Base-by-base conservation (phyloP, 1,140 invertebrate species). In the Solen grandis region DNA sequence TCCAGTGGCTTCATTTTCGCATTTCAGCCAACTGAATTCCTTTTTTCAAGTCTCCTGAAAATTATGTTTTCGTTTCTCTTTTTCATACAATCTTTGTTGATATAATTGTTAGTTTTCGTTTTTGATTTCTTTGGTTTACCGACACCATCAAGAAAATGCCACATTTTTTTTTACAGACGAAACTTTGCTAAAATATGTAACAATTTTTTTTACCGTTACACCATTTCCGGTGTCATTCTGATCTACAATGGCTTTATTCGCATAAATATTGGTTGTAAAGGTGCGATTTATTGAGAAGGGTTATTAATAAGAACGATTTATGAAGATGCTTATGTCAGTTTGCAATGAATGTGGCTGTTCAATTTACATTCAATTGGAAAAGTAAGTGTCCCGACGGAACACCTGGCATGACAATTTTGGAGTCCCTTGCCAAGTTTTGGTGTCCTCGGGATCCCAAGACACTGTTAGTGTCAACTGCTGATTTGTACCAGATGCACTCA, bases 1-100 rank as follows among this genome's bases (percentile, higher is more conserved):
- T 25, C 38, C 14, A 5, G 19, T 29, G 19, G 13, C 14, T 13
- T 50, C 22, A 33, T 59, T 29, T 13, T 55, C 66, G 35, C 22
- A 69, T 52, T 16, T 14, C 2, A 69, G 41, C 66, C 66, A 69
- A 16, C 22, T 3, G 46, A 69, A 69, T 16, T 69, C 66, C 13
- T 10, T 52, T 29, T 52, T 52, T 46, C 66, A 69, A 3, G 66
- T 13, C 5, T 50, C 38, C 46, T 69, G 46, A 27, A 69, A 69
- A 2, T 52, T 69, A 33, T 46, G 36, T 52, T 5, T 27, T 29
- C 66, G 8, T 8, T 14, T 25, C 5, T 50, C 41, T 31, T 69
- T 69, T 46, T 46, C 41, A 46, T 46, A 46, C 8, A 8, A 10
- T 19, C 41, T 46, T 46, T 46, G 41, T 19, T 46, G 41, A 10